Base-by-base conservation (phyloP, 2,888 invertebrate species). In the Apodemia hepburni region DNA sequence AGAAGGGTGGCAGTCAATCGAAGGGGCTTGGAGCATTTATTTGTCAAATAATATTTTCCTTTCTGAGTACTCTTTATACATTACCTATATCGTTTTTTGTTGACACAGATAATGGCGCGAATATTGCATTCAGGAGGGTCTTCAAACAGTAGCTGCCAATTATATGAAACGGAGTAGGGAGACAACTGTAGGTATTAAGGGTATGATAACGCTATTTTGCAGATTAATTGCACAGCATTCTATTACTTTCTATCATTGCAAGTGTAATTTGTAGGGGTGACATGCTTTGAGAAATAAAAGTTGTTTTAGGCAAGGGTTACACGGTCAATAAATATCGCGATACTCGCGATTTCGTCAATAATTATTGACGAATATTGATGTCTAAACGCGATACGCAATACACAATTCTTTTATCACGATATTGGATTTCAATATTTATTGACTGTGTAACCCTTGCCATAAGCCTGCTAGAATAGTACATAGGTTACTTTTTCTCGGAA, bases 31-130 rank as follows among this genome's bases (percentile, higher is more conserved):
- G 58, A 49, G 71, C 69, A 72, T 71, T 75, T 81, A 77, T 81
- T 80, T 80, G 77, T 71, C 71, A 76, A 78, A 77, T 81, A 78
- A 78, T 83, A 81, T 82, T 84, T 81, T 61, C 78, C 79, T 80
- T 79, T 78, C 73, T 76, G 75, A 75, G 69, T 69, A 66, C 64
- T 60, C 71, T 75, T 77, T 75, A 71, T 66, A 69, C 72, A 79
- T 76, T 81, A 69, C 67, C 62, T 77, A 74, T 76, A 75, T 75
- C 67, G 69, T 72, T 77, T 80, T 81, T 84, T 85, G 84, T 87
- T 87, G 84, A 82, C 80, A 79, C 71, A 75, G 77, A 84, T 85
- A 87, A 87, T 87, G 79, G 82, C 74, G 76, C 73, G 78, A 78
- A 75, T 70, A 81, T 80, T 79, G 76, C 71, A 68, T 70, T 70